Evolutionary conservation across 1,140 invertebrate genomes (phyloP), one percentile per base, ranked within the genome.

Genomic region (Drosophila subobscura): DNA sequence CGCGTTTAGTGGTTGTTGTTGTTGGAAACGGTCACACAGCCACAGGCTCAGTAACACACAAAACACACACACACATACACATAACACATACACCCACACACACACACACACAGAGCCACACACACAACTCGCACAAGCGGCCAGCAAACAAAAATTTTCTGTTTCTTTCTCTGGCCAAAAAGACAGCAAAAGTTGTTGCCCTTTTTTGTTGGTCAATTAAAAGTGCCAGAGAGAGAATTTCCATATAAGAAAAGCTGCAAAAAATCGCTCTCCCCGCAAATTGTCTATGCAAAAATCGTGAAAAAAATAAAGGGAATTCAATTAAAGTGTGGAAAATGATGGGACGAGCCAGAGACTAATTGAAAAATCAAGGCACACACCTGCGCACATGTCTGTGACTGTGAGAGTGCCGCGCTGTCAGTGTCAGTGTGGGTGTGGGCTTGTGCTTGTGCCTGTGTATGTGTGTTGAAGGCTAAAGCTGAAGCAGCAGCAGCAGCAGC

Each of bases 341-440:
- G 33, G 33, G 33, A 65, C 57, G 68, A 78, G 37, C 53, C 53
- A 22, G 45, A 57, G 44, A 51, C 60, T 75, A 53, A 74, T 56
- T 75, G 45, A 70, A 79, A 84, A 79, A 76, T 75, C 83, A 86
- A 83, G 83, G 83, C 83, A 65, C 83, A 86, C 74, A 86, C 83
- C 83, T 86, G 83, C 83, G 83, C 83, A 86, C 84, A 81, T 83
- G 74, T 81, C 54, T 61, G 61, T 68, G 61, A 65, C 3, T 27
- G 25, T 27, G 45, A 68, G 71, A 23, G 65, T 68, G 42, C 65
- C 68, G 60, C 68, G 60, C 58, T 56, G 52, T 60, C 52, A 45
- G 57, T 57, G 49, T 37, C 37, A 5, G 29, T 33, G 57, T 46
- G 45, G 27, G 37, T 45, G 65, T 54, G 65, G 50, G 77, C 45